phyloP scores from a whole-genome alignment of 1,140 invertebrate species.

The Penaeus chinensis region DNA sequence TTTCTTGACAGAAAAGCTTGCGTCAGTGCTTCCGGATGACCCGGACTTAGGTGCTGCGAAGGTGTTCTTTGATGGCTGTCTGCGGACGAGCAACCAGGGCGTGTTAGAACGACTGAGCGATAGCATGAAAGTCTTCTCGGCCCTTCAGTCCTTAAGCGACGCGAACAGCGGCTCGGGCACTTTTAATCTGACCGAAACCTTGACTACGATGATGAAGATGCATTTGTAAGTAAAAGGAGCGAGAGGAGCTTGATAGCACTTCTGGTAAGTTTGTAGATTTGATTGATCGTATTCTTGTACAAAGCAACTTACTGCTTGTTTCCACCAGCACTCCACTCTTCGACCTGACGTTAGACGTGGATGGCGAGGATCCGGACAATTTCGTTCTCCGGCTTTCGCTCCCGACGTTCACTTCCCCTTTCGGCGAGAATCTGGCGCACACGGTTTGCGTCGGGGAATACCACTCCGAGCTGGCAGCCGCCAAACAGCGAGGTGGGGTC shows the following conservation, averaged over 20 bases:
- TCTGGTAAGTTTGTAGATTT: neutral
- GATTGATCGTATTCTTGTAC: neutral
- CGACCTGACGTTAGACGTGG: constrained; percentile 46
- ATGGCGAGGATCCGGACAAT: neutral
- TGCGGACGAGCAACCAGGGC: constrained; percentile 6
- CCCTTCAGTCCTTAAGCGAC: neutral
- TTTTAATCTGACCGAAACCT: constrained; percentile 19
- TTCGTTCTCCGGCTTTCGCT: constrained; percentile 42
- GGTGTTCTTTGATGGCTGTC: constrained; percentile 28
- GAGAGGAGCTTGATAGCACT: neutral
- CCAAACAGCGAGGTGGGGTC: neutral
- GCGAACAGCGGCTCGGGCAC: neutral
- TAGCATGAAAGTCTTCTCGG: neutral
- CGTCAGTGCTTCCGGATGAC: neutral
- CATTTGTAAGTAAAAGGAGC: constrained; percentile 47
- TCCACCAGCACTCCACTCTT: constrained; percentile 39
- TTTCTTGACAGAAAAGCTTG: neutral
- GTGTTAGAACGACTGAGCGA: neutral
- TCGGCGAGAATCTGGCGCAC: constrained; percentile 14
- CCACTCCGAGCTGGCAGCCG: neutral
- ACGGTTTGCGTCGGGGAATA: neutral
- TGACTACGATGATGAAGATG: constrained; percentile 51
- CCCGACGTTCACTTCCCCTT: constrained; percentile 44
- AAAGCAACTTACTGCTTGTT: neutral
- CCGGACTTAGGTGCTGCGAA: neutral